Base-by-base conservation (phyloP, 2,113 vertebrate genomes). In the Protobothrops flavoviridis region DNA sequence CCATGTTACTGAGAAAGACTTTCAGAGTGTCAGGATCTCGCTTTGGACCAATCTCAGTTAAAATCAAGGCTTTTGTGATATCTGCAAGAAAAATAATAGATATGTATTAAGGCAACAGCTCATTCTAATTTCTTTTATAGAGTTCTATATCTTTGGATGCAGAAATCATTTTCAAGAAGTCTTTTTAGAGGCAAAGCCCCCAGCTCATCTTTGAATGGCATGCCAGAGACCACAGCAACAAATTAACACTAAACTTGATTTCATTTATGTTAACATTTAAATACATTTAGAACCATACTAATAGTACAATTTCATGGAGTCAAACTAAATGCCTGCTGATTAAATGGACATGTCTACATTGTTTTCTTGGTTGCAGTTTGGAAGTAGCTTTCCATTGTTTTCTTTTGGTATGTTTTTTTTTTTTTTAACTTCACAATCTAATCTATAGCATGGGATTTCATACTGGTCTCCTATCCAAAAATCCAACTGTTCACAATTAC, bases 1-100 rank as follows among this genome's bases (percentile, higher is more conserved):
- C 98, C 97, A 99, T 98, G 96, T 99, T 99, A 93, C 98, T 97
- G 93, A 98, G 98, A 96, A 99, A 98, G 86, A 98, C 95, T 92
- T 98, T 98, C 97, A 99, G 95, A 53, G 98, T 98, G 26, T 95
- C 97, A 20, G 98, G 98, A 94, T 99, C 98, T 88, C 98, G 98
- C 95, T 97, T 98, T 94, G 98, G 97, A 69, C 98, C 98, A 9
- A 99, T 98, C 96, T 99, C 98, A 43, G 98, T 99, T 95, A 99
- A 98, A 95, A 99, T 98, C 95, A 99, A 97, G 90, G 98, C 98
- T 97, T 98, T 99, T 89, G 98, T 98, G 90, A 99, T 97, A 96
- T 98, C 98, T 99, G 96, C 90, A 95, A 97, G 39, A 94, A 52
- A 97, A 94, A 95, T 24, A 95, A 69, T 91, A 91, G 29, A 43